Percentiles rank a stretch among this genome's conserved stretches.
These are phyloP conservation scores for Neomorphus geoffroyi DNA, from an alignment of 2,797 vertebrate species.

Conservation along the genomic window DNA sequence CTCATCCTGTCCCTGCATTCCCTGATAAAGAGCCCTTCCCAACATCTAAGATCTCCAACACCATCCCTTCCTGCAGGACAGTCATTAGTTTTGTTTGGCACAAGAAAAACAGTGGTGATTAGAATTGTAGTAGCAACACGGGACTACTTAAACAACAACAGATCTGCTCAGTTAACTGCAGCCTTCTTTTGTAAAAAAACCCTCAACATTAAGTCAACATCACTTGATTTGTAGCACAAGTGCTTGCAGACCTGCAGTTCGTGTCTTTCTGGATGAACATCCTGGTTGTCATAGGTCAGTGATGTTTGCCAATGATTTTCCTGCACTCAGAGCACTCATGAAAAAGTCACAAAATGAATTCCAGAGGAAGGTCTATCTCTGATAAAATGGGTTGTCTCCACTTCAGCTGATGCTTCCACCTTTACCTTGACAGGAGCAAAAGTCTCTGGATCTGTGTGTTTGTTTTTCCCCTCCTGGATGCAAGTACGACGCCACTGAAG, in stretches of 20 bases:
- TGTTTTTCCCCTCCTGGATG: neutral
- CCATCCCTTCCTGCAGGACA: neutral
- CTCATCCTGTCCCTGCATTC: no score
- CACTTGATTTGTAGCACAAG: neutral
- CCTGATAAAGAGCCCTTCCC: neutral
- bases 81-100: neutral
- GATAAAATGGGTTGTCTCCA: accelerated
- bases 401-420: neutral
- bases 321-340: neutral
- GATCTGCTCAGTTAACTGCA: neutral
- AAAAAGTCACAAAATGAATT: neutral
- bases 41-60: neutral
- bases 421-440: neutral
- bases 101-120: neutral
- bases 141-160: neutral
- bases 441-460: accelerated
- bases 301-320: neutral
- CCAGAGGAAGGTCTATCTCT: neutral
- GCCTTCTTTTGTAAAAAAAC: neutral
- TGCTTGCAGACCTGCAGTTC: neutral
- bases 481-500: neutral
- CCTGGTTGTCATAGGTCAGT: conserved; percentile 18
- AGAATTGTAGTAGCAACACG: neutral
- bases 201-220: neutral
- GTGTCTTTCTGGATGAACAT: conserved; percentile 45